A percentile compares a stretch with the other conserved stretches of the same genome.
These are phyloP conservation scores for Orthosia gracilis DNA, from an alignment of 2,888 invertebrate genomes.

Conservation along the genomic window DNA sequence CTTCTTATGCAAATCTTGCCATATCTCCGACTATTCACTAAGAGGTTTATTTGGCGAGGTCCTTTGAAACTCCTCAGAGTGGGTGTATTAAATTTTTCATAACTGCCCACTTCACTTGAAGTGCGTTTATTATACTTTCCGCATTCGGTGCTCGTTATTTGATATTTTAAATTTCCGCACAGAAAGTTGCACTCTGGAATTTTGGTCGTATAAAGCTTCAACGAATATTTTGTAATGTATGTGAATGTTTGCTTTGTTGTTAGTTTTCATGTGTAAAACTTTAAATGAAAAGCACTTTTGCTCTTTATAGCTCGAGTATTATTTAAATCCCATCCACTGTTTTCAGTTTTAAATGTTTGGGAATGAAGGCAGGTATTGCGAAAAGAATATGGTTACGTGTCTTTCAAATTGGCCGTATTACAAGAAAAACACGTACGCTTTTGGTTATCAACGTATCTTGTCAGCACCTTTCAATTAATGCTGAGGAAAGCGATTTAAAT, in stretches of 20 bases:
- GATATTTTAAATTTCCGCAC: conserved; percentile 62
- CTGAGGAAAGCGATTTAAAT: conserved; percentile 74
- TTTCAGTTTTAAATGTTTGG: conserved; percentile 52
- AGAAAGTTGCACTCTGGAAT: conserved; percentile 47
- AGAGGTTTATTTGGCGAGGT: conserved; percentile 86
- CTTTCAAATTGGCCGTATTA: conserved; percentile 83
- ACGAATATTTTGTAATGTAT: conserved; percentile 43
- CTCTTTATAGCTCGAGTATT: conserved; percentile 29
- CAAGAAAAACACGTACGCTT: conserved; percentile 84
- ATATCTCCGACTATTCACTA: conserved; percentile 86
- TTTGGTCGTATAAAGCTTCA: conserved; percentile 38
- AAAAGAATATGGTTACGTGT: conserved; percentile 64
- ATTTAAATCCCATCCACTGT: conserved; percentile 22
- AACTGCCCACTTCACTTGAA: conserved; percentile 81
- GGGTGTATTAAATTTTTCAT: conserved; percentile 88
- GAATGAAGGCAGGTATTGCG: conserved; percentile 38
- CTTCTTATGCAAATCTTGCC: conserved; percentile 87
- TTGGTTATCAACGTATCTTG: conserved; percentile 82
- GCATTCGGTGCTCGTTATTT: conserved; percentile 65
- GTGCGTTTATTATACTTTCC: conserved; percentile 74
- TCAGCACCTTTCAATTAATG: conserved; percentile 84
- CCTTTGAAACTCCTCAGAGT: conserved; percentile 82
- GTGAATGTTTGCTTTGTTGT: conserved; percentile 38
- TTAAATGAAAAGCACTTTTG: conserved; percentile 20
- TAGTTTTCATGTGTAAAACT: conserved; percentile 34